Conservation (phyloP, 2,113 vertebrate genomes). For the Anolis carolinensis region DNA sequence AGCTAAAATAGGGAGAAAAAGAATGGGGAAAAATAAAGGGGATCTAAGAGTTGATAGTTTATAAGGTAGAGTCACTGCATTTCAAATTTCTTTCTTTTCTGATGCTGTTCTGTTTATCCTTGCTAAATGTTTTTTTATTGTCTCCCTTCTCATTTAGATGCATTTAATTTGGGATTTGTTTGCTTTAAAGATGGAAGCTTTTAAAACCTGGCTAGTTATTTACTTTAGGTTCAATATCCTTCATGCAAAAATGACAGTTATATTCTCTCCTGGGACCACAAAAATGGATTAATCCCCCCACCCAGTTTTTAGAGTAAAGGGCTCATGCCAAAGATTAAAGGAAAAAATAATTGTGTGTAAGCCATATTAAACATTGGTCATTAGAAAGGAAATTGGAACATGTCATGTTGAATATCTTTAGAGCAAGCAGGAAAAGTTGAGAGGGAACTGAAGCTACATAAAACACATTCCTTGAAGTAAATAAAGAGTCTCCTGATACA, state of each 20-base stretch:
- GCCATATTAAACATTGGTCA: constrained; percentile 66
- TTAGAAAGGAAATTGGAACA: constrained; percentile 70
- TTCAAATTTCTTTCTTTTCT: constrained; percentile 45
- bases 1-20: neutral
- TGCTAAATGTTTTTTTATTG: constrained; percentile 33
- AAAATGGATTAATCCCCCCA: constrained; percentile 46
- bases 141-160: constrained; percentile 36
- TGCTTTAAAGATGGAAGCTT: constrained; percentile 59
- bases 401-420: constrained; percentile 66
- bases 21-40: neutral
- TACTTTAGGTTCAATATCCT: constrained; percentile 59
- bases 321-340: constrained; percentile 67
- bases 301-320: constrained; percentile 49
- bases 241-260: constrained; percentile 31
- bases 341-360: constrained; percentile 69
- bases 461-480: constrained; percentile 66
- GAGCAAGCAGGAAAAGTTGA: constrained; percentile 38
- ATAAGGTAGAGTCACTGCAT: constrained; percentile 37
- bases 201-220: constrained; percentile 62
- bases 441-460: constrained; percentile 39
- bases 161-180: constrained; percentile 53
- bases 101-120: constrained; percentile 41
- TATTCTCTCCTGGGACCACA: constrained; percentile 46
- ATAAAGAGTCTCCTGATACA: constrained; percentile 63
- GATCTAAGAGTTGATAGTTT: neutral